Base-by-base conservation (phyloP, 2,113 vertebrate species). In the Aegithalos caudatus region DNA sequence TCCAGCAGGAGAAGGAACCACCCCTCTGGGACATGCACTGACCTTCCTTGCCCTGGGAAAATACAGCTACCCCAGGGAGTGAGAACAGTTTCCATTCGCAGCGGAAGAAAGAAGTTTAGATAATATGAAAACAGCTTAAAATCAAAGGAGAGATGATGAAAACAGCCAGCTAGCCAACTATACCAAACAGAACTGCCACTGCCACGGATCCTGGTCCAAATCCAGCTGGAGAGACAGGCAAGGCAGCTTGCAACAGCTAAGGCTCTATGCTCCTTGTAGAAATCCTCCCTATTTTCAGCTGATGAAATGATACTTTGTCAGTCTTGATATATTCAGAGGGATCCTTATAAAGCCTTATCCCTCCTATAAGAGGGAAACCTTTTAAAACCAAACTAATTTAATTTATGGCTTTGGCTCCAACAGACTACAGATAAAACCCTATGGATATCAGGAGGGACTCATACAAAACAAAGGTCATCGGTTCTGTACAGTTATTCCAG, bases 401-500 rank as follows among this genome's bases (percentile, higher is more conserved):
- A 18, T 51, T 51, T 38, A 82, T n/a, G 27, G 22, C 35, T 90
- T 94, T 88, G 50, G 76, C 7, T 22, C 19, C 51, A 71, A 40
- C 2, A 9, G 12, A 24, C 25, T 60, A 18, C 7, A 51, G 33
- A 57, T 69, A 70, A 92, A 91, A 71, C 24, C 25, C 31, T 57
- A 15, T 7, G 40, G 83, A 73, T 51, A 60, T 35, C 40, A 77
- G 76, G 71, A 91, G 5, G 23, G 66, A 84, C 4, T 12, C 21
- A 37, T 15, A 25, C 13, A 53, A 70, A 83, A 81, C 47, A 65
- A 82, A 50, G 51, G 24, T 60, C 77, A 54, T 22, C 69, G 64
- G 37, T 66, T 93, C 64, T 78, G 35, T 90, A 80, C 47, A 82
- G 65, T 92, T 94, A 93, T 65, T 88, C 85, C 83, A 95, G 76